Conservation (phyloP, 2,113 vertebrate species). For the Morone chrysops region DNA sequence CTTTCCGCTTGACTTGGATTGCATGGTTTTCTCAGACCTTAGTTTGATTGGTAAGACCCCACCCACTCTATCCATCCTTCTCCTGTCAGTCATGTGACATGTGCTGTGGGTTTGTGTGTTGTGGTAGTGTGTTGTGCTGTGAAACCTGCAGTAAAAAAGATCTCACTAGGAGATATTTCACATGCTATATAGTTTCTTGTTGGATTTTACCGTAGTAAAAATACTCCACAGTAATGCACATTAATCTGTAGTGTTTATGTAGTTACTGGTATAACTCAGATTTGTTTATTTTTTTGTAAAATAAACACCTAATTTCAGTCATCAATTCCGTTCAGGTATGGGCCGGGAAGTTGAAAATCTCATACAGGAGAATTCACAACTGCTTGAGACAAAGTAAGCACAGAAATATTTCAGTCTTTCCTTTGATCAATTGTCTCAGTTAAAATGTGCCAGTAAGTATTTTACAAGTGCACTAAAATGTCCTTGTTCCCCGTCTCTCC, state of each 20-base stretch:
- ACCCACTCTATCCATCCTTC: slow-evolving; percentile 82
- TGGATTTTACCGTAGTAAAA: slow-evolving; percentile 14
- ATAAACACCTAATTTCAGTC: background rate
- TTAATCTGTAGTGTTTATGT: slow-evolving; percentile 48
- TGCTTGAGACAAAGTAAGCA: slow-evolving; percentile 98
- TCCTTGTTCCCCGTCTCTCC: background rate
- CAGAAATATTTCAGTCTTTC: background rate
- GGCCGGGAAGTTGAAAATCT: slow-evolving; percentile 98
- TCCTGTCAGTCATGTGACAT: slow-evolving; percentile 64
- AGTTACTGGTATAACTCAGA: slow-evolving; percentile 11
- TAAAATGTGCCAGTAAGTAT: background rate
- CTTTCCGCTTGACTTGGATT: slow-evolving; percentile 89
- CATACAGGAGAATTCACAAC: slow-evolving; percentile 96
- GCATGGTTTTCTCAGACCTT: slow-evolving; percentile 98
- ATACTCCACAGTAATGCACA: slow-evolving; percentile 19
- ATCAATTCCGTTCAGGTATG: slow-evolving; percentile 89
- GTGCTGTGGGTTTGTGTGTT: slow-evolving; percentile 55
- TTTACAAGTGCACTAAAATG: background rate
- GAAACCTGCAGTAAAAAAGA: slow-evolving; percentile 29
- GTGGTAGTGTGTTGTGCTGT: slow-evolving; percentile 44
- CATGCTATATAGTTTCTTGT: slow-evolving; percentile 27
- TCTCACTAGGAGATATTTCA: slow-evolving; percentile 53
- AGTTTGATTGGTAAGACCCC: slow-evolving; percentile 98
- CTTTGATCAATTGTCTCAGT: background rate
- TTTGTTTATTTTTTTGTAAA: background rate